Base-by-base conservation (phyloP, 92 coral and sea anemone genomes). In the Metridium senile region DNA sequence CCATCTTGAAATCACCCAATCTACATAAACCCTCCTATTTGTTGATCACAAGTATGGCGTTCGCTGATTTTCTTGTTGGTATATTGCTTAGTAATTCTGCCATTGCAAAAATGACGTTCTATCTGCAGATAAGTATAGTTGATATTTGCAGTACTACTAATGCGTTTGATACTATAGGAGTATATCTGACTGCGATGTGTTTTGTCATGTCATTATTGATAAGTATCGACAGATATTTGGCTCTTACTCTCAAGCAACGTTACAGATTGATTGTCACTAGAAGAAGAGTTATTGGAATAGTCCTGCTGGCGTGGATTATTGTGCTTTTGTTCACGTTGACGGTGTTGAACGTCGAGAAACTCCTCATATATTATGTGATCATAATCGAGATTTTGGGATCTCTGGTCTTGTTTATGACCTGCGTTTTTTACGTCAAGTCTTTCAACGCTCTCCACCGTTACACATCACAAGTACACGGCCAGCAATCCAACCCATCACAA, bases 341-440 rank as follows among this genome's bases (percentile, higher is more conserved):
- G n/a, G n/a, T n/a, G n/a, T n/a, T n/a, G n/a, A n/a, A n/a, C n/a
- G n/a, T n/a, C n/a, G n/a, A n/a, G n/a, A n/a, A n/a, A n/a, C n/a
- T n/a, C n/a, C n/a, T n/a, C n/a, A n/a, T n/a, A n/a, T n/a, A n/a
- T n/a, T n/a, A n/a, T n/a, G n/a, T n/a, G n/a, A n/a, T n/a, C n/a
- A n/a, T n/a, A n/a, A n/a, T n/a, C n/a, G n/a, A n/a, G n/a, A n/a
- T n/a, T n/a, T n/a, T n/a, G n/a, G n/a, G n/a, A n/a, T 10, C 32
- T 26, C 9, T 10, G 21, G 33, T 62, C 11, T 19, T 68, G 31
- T 11, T 27, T 1, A 0, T 45, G 34, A 68, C 52, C 17, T 43
- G 33, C 34, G 51, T 45, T 39, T 68, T 23, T 54, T 68, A 68
- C 57, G 28, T 68, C 54, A 68, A 68, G 32, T 68, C 74, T 23